These are phyloP conservation scores for Drosophila setifemur DNA, from an alignment of 1,140 invertebrate genomes.

Conservation along the genomic window DNA sequence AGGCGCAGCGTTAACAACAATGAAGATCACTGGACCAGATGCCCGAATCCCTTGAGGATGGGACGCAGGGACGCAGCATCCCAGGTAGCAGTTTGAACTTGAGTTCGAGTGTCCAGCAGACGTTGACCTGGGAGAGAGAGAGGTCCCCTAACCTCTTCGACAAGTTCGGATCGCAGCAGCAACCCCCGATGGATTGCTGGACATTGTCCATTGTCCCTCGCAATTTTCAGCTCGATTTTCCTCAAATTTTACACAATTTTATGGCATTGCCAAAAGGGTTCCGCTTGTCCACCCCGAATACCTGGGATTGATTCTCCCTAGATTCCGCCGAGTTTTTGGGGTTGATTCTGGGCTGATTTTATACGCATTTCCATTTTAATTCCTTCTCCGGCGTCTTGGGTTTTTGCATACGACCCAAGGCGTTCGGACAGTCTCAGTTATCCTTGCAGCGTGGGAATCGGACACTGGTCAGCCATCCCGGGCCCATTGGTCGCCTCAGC, in stretches of 20 bases:
- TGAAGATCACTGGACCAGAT: slow-evolving; percentile 44
- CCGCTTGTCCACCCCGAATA: slow-evolving; percentile 47
- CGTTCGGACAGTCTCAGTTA: slow-evolving; percentile 30
- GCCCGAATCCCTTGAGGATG: slow-evolving; percentile 2
- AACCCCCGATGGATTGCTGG: slow-evolving; percentile 42
- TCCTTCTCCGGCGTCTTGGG: slow-evolving; percentile 37
- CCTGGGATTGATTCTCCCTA: slow-evolving; percentile 28
- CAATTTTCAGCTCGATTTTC: slow-evolving; percentile 77
- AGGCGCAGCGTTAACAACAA: slow-evolving; percentile 44
- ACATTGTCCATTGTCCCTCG: slow-evolving; percentile 45
- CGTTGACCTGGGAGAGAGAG: too few relatives aligned
- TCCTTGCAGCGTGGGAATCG: slow-evolving; percentile 65
- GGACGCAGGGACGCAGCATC: slow-evolving; percentile 24
- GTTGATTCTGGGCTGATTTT: slow-evolving; percentile 69
- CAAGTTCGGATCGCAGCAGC: slow-evolving; percentile 38
- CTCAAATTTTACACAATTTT: slow-evolving; percentile 54
- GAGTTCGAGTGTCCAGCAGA: slow-evolving; percentile 53
- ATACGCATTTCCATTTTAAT: slow-evolving; percentile 65
- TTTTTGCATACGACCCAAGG: slow-evolving; percentile 67
- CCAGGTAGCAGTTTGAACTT: slow-evolving; percentile 50
- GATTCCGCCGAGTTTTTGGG: slow-evolving; percentile 24
- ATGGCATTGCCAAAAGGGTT: slow-evolving; percentile 58
- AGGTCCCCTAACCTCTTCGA: slow-evolving; percentile 71
- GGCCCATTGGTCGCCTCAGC: slow-evolving; percentile 31
- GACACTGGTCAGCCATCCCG: slow-evolving; percentile 28